Conservation (phyloP, 2,113 vertebrate species). For the Mohoua ochrocephala region DNA sequence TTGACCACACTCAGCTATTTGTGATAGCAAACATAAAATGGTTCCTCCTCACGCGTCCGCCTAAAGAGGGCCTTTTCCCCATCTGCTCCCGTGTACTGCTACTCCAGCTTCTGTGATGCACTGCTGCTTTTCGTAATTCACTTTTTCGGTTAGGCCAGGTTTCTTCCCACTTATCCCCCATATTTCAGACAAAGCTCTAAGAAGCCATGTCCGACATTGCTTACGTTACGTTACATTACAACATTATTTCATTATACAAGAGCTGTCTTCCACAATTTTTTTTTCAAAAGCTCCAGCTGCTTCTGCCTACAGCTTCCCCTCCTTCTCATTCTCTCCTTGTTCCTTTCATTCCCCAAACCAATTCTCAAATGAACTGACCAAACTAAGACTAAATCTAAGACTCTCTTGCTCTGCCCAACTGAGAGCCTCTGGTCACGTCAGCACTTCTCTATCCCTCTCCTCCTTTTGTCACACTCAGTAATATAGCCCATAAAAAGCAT, state of each 20-base stretch:
- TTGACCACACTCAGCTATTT: not conserved
- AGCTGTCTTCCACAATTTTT: not conserved
- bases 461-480: not conserved
- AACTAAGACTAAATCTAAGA: not conserved
- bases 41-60: not conserved
- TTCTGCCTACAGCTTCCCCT: not conserved
- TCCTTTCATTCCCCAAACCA: not conserved
- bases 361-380: not conserved
- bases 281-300: not conserved
- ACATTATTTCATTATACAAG: not conserved
- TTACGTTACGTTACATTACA: not conserved
- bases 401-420: not conserved
- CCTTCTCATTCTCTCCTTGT: not conserved
- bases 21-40: not conserved
- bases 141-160: not conserved
- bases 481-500: not conserved
- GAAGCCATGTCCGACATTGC: not conserved
- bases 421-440: not conserved
- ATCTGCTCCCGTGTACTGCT: not conserved
- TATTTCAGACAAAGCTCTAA: not conserved
- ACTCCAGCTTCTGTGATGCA: not conserved
- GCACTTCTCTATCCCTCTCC: not conserved
- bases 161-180: not conserved
- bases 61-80: not conserved
- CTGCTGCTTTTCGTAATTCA: not conserved